Percentiles rank a stretch among this genome's conserved stretches.
Evolutionary conservation across 2,888 invertebrate species (phyloP).

Genomic region (Priocnemis perturbator): DNA sequence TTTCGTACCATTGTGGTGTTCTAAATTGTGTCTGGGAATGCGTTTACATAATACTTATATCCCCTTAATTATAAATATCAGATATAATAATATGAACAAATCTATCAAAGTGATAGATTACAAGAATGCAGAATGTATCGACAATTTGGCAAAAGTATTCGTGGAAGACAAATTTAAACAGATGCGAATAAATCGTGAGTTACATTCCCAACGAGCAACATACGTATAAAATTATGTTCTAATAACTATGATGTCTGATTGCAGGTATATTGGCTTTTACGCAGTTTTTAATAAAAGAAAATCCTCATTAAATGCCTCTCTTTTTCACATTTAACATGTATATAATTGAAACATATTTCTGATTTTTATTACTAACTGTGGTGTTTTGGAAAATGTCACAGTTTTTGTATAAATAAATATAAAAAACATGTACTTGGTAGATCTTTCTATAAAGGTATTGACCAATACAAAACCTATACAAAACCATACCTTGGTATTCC

Average conservation of each 20-base stretch:
- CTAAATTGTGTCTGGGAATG: background rate
- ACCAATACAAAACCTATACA: no score
- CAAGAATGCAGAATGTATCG: constrained; percentile 52
- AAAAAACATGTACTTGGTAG: background rate
- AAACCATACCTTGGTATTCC: no score
- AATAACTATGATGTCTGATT: constrained; percentile 18
- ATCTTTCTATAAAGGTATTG: background rate
- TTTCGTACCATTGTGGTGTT: constrained; percentile 6
- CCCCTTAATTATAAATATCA: constrained; percentile 10
- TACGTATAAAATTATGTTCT: background rate
- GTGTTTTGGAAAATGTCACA: background rate
- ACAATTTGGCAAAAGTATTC: constrained; percentile 55
- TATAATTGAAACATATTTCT: no score
- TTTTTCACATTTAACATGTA: background rate
- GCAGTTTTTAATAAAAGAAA: constrained; percentile 55
- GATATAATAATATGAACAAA: constrained; percentile 35
- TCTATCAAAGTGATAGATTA: constrained; percentile 57
- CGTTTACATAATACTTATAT: background rate
- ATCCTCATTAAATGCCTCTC: constrained; percentile 1
- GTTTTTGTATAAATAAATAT: background rate
- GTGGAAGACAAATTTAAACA: constrained; percentile 44
- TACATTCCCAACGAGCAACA: background rate
- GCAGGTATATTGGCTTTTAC: constrained; percentile 62
- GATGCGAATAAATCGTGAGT: constrained; percentile 59
- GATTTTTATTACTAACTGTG: background rate